These are phyloP conservation scores for Danio choprae DNA, from an alignment of 2,797 vertebrate species.

Conservation along the genomic window DNA sequence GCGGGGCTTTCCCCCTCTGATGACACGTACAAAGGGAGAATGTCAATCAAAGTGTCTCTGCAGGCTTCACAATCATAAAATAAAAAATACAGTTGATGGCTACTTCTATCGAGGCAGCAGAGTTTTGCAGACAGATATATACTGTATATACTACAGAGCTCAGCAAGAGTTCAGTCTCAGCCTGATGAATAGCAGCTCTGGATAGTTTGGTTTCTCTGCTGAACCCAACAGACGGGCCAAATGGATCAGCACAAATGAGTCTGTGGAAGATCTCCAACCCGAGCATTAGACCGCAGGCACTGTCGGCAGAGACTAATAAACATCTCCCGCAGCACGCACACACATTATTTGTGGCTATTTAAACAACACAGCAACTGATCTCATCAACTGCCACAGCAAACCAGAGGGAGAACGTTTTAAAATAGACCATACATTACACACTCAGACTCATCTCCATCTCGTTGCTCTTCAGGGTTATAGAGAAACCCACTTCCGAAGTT, in stretches of 20 bases:
- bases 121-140: background rate
- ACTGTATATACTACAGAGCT: conserved; percentile 20
- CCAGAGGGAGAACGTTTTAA: conserved; percentile 25
- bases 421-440: conserved; percentile 56
- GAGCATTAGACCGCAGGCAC: conserved; percentile 12
- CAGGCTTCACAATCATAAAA: too few species aligned
- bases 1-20: too few species aligned
- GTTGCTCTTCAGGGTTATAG: background rate
- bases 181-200: conserved; percentile 5
- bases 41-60: too few species aligned
- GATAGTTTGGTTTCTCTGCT: background rate
- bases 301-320: background rate
- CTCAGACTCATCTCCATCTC: conserved; percentile 4
- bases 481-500: background rate
- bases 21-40: too few species aligned
- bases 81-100: too few species aligned
- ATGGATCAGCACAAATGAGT: conserved; percentile 17
- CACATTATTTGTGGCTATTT: background rate
- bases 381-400: background rate
- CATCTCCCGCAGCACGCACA: background rate
- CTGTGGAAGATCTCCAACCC: conserved; percentile 13
- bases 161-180: conserved; percentile 13
- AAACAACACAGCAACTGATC: background rate
- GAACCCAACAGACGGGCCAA: conserved; percentile 1
- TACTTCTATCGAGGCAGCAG: too few species aligned